These are phyloP conservation scores for Gasteruption jaculator DNA, from an alignment of 2,888 invertebrate species.

Conservation along the genomic window DNA sequence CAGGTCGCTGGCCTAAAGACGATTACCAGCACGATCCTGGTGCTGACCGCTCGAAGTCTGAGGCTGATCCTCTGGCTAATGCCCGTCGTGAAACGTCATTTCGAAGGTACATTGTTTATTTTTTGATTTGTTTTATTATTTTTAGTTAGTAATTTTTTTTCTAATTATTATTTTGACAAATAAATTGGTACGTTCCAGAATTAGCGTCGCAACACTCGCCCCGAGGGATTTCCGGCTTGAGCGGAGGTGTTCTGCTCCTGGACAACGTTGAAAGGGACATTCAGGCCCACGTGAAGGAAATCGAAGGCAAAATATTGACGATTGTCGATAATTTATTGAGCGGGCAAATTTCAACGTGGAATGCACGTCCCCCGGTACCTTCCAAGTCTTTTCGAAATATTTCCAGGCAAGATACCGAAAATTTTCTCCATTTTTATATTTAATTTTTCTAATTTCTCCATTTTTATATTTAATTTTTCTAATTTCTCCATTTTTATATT, in stretches of 20 bases:
- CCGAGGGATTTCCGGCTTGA: constrained; percentile 36
- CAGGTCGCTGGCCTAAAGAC: constrained; percentile 91
- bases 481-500: too few relatives aligned
- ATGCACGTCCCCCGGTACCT: constrained; percentile 91
- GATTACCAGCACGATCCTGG: constrained; percentile 91
- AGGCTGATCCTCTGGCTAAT: constrained; percentile 78
- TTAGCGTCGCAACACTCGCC: constrained; percentile 41
- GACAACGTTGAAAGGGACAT: constrained; percentile 75
- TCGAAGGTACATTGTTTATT: constrained; percentile 53
- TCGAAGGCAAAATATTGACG: constrained; percentile 84
- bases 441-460: too few relatives aligned
- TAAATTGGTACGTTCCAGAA: constrained; percentile 32
- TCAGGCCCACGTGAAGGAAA: constrained; percentile 85
- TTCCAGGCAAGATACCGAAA: constrained; percentile 60
- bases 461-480: too few relatives aligned
- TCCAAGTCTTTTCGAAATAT: constrained; percentile 85
- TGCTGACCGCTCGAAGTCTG: constrained; percentile 76
- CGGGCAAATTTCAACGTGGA: constrained; percentile 82
- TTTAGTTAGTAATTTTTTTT: constrained; percentile 47
- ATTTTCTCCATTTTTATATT: too few relatives aligned
- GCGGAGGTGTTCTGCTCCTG: constrained; percentile 51
- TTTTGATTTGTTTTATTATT: constrained; percentile 3
- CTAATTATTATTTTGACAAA: not conserved
- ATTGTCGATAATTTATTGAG: constrained; percentile 84
- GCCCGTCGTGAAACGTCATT: constrained; percentile 67